These are phyloP conservation scores for Ophion ellenae DNA, from an alignment of 2,888 invertebrate species.

Conservation along the genomic window DNA sequence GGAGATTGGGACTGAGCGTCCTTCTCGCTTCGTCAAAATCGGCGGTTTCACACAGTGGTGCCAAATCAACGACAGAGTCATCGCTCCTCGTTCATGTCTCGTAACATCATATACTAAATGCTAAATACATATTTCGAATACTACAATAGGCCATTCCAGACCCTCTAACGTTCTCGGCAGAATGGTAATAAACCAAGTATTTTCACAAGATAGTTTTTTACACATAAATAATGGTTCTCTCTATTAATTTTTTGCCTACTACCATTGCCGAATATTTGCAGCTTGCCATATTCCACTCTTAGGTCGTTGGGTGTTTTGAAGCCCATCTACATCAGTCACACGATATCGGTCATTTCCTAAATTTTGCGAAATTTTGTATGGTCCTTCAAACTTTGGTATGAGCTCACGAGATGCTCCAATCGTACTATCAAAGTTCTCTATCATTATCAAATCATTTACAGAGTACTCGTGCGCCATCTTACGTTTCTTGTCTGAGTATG, in stretches of 20 bases:
- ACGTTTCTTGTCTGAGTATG: conserved; percentile 37
- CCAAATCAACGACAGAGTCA: too few species aligned
- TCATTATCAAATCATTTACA: conserved; percentile 21
- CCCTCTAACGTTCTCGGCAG: background rate
- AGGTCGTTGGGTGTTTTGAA: conserved; percentile 39
- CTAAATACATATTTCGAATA: background rate
- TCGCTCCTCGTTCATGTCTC: too few species aligned
- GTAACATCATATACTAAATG: too few species aligned
- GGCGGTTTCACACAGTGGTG: too few species aligned
- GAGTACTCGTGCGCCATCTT: conserved; percentile 45
- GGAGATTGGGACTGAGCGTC: conserved; percentile 11
- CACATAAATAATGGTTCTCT: background rate
- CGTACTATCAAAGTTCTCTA: conserved; percentile 49
- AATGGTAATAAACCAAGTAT: background rate
- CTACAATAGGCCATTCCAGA: background rate
- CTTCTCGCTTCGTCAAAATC: too few species aligned
- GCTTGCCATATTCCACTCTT: conserved; percentile 44
- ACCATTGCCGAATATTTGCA: conserved; percentile 33
- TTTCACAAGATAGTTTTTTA: background rate
- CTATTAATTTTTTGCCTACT: background rate
- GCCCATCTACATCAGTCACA: conserved; percentile 25
- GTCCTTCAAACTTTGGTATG: conserved; percentile 15
- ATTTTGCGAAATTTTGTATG: conserved; percentile 29
- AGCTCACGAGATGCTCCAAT: conserved; percentile 23
- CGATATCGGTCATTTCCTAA: conserved; percentile 35